Base-by-base conservation (phyloP, 2,113 vertebrate genomes). In the Urocitellus parryii region DNA sequence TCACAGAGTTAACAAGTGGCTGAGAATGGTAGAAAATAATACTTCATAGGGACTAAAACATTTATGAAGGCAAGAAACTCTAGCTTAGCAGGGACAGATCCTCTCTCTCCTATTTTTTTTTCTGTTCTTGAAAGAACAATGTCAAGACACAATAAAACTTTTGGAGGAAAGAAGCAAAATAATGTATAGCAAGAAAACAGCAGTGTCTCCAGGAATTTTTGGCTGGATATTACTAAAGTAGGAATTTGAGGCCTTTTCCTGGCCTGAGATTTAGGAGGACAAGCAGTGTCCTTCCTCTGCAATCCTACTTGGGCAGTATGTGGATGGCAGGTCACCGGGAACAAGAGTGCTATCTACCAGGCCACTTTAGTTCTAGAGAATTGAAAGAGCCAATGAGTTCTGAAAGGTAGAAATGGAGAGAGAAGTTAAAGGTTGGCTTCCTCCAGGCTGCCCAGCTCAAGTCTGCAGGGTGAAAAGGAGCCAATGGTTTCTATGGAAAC, bases 401-500 rank as follows among this genome's bases (percentile, higher is more conserved):
- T 13, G 80, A 7, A 83, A 70, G 16, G 27, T 48, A 1, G 24
- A 83, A 86, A 81, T n/a, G 58, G 8, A 45, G 34, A 14, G 3
- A 29, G 14, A 2, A 7, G 29, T 53, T 67, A n/a, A 88, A 48
- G 22, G 11, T 8, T 58, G 13, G 17, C 11, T 95, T 76, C 72
- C n/a, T 34, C 8, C 48, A 85, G 79, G 45, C 65, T 61, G 2
- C 65, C 17, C 17, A 76, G 2, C 4, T 48, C n/a, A 32, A 22
- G 8, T 73, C 25, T 77, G 4, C 0, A 78, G 25, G 22, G 25
- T 74, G 25, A 70, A 92, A 96, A 91, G 51, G n/a, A 93, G 45
- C 12, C 56, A 32, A 8, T n/a, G 32, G 42, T 89, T 97, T 77
- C 82, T 94, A 72, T 18, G 27, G 45, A 73, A 95, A 68, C 56